Conservation (phyloP, 2,888 invertebrate genomes). For the Chaitophorus viminalis region DNA sequence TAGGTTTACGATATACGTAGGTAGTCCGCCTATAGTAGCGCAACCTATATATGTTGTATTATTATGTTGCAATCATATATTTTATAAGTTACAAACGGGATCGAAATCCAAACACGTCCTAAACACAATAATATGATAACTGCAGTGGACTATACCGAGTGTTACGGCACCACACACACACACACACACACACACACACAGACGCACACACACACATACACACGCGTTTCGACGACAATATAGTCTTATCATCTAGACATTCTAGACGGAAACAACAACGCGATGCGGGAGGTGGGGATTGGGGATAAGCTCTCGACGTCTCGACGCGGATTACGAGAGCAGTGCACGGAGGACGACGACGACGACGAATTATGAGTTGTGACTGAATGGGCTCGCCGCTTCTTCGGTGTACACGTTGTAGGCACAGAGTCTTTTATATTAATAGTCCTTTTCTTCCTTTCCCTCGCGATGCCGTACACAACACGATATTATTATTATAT, state of each 20-base stretch:
- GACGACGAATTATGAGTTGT: not conserved
- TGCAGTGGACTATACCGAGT: not conserved
- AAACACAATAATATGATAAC: not conserved
- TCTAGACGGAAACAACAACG: not conserved
- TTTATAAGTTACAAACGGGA: not conserved
- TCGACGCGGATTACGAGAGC: constrained; percentile 21
- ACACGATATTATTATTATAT: not conserved
- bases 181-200: too few species aligned
- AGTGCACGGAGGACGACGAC: not conserved
- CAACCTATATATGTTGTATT: too few species aligned
- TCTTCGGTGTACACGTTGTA: not conserved
- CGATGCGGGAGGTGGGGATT: not conserved
- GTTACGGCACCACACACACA: not conserved
- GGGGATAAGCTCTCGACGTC: constrained; percentile 27
- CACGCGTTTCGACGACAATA: not conserved
- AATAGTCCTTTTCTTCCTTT: constrained; percentile 10
- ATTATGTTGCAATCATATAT: too few species aligned
- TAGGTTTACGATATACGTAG: too few species aligned
- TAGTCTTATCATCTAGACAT: not conserved
- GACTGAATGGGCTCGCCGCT: constrained; percentile 1
- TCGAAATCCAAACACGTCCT: not conserved
- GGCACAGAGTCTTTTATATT: not conserved
- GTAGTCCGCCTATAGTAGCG: too few species aligned
- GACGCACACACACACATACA: too few species aligned
- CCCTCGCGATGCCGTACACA: not conserved